Percentiles rank a stretch among this genome's conserved stretches.
These are phyloP conservation scores for Cryptocephalus primarius DNA, from an alignment of 2,888 invertebrate species.

Conservation along the genomic window DNA sequence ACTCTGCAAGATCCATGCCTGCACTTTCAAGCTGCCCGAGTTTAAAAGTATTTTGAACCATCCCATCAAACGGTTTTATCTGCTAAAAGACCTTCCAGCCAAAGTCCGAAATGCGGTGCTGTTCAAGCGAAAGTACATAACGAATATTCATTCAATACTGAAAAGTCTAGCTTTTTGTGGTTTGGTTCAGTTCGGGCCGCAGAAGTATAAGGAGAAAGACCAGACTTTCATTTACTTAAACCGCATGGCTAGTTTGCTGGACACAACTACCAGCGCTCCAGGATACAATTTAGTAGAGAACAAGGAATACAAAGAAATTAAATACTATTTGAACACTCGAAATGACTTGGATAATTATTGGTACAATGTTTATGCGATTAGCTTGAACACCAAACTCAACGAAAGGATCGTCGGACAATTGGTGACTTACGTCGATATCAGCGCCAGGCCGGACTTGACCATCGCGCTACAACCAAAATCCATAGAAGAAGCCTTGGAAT, in stretches of 20 bases:
- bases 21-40: conserved; percentile 45
- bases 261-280: conserved; percentile 52
- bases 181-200: conserved; percentile 55
- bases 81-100: conserved; percentile 50
- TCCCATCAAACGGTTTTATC: conserved; percentile 52
- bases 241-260: conserved; percentile 45
- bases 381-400: conserved; percentile 55
- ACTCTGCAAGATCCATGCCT: conserved; percentile 55
- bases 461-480: conserved; percentile 35
- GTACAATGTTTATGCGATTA: conserved; percentile 56
- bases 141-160: conserved; percentile 44
- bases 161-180: conserved; percentile 55
- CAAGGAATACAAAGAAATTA: conserved; percentile 44
- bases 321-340: conserved; percentile 43
- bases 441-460: conserved; percentile 40
- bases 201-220: conserved; percentile 53
- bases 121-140: conserved; percentile 47
- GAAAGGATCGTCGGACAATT: conserved; percentile 26
- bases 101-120: conserved; percentile 42
- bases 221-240: conserved; percentile 64
- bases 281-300: conserved; percentile 51
- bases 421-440: conserved; percentile 39
- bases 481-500: conserved; percentile 34
- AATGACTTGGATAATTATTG: conserved; percentile 53
- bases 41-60: conserved; percentile 50